Evolutionary conservation across 1,140 invertebrate genomes (phyloP), one percentile per base, ranked within the genome.

Genomic region (Drosophila persimilis): DNA sequence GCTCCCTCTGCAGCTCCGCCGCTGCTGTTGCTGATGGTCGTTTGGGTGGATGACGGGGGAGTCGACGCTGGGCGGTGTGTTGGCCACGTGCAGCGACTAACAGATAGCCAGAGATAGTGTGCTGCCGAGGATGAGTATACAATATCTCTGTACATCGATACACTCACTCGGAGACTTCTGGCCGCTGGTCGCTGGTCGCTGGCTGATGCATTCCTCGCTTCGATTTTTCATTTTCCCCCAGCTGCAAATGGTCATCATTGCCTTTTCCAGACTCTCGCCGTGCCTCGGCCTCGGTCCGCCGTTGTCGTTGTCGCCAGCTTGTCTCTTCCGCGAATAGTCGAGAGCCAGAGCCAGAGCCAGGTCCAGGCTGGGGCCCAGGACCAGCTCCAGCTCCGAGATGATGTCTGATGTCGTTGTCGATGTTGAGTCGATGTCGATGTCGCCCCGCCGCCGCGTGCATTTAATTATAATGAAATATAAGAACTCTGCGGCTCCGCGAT

Each of bases 41-140:
- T 8, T n/a, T 26, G 15, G 29, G 26, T 43, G 26, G 39, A 15
- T 24, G 43, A 8, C 24, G 11, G 62, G 43, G 43, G 58, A 15
- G 35, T 13, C 35, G 3, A 11, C 35, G 35, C 15, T 2, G 13
- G 13, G 8, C 53, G 26, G 29, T 62, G 41, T 26, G 50, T 29
- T 66, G 74, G 77, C 86, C 86, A 89, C 86, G 86, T 89, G 86
- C 86, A 89, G 75, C 73, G 86, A 89, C 86, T 89, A 89, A 79
- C 80, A 86, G 86, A 86, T 85, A 80, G 73, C 72, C 43, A 53
- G 31, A 48, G 66, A 70, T 69, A 55, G 66, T 60, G 61, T 60
- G 61, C 43, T 56, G 55, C 57, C 73, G 75, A 39, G 35, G 63
- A 64, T 57, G 53, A 74, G 65, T 43, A 43, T 35, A 44, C 60